Evolutionary conservation across 2,113 vertebrate species (phyloP), one percentile per base, ranked within the genome.

Genomic region (Nettapus auritus): DNA sequence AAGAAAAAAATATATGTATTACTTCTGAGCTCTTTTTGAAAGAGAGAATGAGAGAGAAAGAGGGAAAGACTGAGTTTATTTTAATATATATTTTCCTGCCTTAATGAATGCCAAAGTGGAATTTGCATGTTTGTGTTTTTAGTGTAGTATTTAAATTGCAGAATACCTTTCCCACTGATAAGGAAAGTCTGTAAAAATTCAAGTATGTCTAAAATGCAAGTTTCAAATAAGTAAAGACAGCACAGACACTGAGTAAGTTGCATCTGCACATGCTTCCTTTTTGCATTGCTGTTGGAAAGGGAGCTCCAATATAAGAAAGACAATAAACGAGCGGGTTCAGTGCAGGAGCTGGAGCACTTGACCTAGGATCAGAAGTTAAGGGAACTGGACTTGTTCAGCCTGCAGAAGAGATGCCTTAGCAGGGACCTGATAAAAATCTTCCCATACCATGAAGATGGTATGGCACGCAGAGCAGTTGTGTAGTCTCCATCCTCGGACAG

Each of bases 401-500:
- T 66, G n/a, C 23, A 40, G 48, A 50, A 88, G 14, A 44, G 38
- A 6, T 59, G 15, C 9, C 52, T 44, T 11, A n/a, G 7, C 26
- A 82, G 13, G 11, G 6, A 78, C 3, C 11, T 7, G 10, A n/a
- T 1, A 62, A 28, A 31, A 60, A 46, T 18, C 34, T 62, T 82
- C 33, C 42, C 12, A 11, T 36, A 71, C 20, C 5, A 9, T 11
- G 5, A 36, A n/a, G 22, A 36, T 21, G 56, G 21, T 14, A 67
- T 73, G 13, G 29, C 13, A 29, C 0, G 21, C 6, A 29, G 5
- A 80, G 68, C 1, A 0, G 9, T 22, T 42, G 21, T 21, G 17
- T 22, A n/a, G 28, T 63, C 28, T 77, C 40, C 15, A 13, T 62
- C 22, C 18, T n/a, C 19, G 7, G 11, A 40, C 9, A 78, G 17